A percentile compares a stretch with the other conserved stretches of the same genome.
Conservation (phyloP, 2,113 vertebrate genomes). For the Riparia riparia region DNA sequence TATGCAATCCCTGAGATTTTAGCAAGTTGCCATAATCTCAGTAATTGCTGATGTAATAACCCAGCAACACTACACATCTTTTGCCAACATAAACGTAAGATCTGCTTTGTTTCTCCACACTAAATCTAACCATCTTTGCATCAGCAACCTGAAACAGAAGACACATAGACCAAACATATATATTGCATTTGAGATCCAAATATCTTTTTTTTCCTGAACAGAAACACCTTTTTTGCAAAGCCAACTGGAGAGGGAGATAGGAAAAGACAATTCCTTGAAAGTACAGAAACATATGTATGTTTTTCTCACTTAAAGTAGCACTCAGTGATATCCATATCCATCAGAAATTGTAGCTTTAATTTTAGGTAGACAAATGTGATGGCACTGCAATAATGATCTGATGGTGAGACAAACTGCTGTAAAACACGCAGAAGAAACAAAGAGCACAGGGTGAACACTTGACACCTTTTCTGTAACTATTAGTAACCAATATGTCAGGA, state of each 20-base stretch:
- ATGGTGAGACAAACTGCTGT: not conserved
- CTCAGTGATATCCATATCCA: not conserved
- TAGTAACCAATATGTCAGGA: not conserved
- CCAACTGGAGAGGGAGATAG: not conserved
- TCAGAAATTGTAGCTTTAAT: not conserved
- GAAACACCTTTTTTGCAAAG: not conserved
- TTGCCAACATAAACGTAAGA: slow-evolving; percentile 4
- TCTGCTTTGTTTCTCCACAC: slow-evolving; percentile 1
- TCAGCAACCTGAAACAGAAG: slow-evolving; percentile 20
- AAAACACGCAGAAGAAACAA: not conserved
- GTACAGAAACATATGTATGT: not conserved
- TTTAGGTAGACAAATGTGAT: not conserved
- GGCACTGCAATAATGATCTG: not conserved
- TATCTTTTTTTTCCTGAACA: not conserved
- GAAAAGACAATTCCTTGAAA: not conserved
- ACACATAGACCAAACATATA: not conserved
- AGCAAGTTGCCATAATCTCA: not conserved
- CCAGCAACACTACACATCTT: slow-evolving; percentile 28
- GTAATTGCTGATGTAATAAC: slow-evolving; percentile 34
- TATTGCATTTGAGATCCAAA: not conserved
- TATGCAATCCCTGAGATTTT: not conserved
- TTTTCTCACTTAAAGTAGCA: not conserved
- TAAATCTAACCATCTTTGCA: not conserved
- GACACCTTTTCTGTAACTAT: not conserved
- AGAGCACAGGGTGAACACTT: not conserved